phyloP scores from a whole-genome alignment of 1,140 invertebrate genomes.

The Rhagoletis pomonella region DNA sequence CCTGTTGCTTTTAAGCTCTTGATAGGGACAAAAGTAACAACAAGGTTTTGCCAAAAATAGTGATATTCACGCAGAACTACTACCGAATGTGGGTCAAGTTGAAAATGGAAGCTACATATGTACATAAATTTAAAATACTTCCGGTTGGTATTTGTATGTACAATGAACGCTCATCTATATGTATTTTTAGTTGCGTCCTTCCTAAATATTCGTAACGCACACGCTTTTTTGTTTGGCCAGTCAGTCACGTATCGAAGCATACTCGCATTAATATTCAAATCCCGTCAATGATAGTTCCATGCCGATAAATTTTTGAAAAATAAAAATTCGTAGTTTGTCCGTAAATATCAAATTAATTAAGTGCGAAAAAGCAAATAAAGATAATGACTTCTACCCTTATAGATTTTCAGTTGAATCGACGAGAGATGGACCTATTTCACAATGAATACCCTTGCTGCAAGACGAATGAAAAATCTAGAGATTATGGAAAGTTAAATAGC shows the following conservation, averaged over 20 bases:
- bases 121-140: conserved; percentile 22
- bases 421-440: background rate
- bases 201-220: background rate
- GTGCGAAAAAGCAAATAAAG: conserved; percentile 4
- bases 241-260: background rate
- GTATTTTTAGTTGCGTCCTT: background rate
- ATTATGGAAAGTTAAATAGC: no score
- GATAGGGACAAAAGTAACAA: no score
- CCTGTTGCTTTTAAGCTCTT: no score
- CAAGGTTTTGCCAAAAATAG: background rate
- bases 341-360: background rate
- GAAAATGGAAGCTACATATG: background rate
- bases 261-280: background rate
- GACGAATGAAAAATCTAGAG: no score
- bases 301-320: background rate
- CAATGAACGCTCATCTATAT: background rate
- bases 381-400: background rate
- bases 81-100: conserved; percentile 34
- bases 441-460: no score
- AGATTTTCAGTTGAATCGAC: background rate
- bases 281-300: background rate
- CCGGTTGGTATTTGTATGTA: conserved; percentile 22
- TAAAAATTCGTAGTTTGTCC: background rate
- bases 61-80: background rate
- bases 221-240: background rate